Evolutionary conservation across 2,888 invertebrate genomes (phyloP), one percentile per base, ranked within the genome.

Genomic region (Isotomurus palustris): DNA sequence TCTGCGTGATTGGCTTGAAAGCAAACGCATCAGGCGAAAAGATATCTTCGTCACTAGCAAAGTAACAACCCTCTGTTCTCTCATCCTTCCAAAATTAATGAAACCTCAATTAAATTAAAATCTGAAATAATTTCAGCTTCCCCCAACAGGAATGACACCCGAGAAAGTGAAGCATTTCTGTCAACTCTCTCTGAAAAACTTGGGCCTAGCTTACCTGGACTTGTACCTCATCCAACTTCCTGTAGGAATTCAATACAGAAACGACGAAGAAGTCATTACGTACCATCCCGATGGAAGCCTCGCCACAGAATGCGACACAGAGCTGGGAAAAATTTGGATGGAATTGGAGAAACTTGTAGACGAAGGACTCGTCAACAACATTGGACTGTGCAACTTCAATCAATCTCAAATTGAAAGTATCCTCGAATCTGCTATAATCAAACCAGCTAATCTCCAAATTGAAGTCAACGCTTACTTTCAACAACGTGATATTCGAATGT

Each of bases 381-480:
- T 77, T 57, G 77, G 77, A 10, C 67, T 77, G n/a, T 76, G 75
- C 44, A 77, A 77, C 68, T 76, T 73, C 68, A 75, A 71, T 60
- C 65, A 62, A 19, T 69, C 72, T 14, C 77, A 77, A 64, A 66
- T 77, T 19, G 70, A 73, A 29, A 67, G 73, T 28, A 70, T 75
- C 17, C 55, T 73, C 28, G 71, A 72, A 28, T 66, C 62, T 17
- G 69, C 72, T 3, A 66, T 55, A n/a, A 72, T 75, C 35, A 74
- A 72, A 53, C 76, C 76, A 8, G 67, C 73, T 3, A 72, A 71
- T 41, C 56, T 74, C 5, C 71, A 70, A 57, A 72, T 76, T 32
- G 76, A 77, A 60, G 67, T 73, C 38, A 73, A 76, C 59, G 72
- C 74, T 10, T 74, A 75, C 66, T 73, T 74, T 53, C 73, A 72